These are phyloP conservation scores for Mobula hypostoma DNA, from an alignment of 2,113 vertebrate species.

Conservation along the genomic window DNA sequence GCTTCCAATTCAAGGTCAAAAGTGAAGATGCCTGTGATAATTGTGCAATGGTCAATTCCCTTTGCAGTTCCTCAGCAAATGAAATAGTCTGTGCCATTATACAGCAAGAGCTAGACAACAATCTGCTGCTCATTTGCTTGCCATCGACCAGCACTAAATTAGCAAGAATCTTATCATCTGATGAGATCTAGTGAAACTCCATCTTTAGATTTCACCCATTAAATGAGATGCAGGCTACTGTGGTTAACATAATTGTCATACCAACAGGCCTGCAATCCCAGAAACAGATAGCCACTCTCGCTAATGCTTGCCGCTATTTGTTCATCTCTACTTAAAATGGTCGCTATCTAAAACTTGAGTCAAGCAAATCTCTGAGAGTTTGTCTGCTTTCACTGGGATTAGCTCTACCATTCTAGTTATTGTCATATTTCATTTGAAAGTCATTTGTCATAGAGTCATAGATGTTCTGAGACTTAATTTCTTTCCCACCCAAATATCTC, in stretches of 20 bases:
- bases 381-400: background rate
- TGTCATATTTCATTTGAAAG: background rate
- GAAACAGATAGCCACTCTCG: background rate
- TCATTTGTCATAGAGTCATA: too few relatives aligned
- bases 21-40: too few relatives aligned
- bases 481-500: background rate
- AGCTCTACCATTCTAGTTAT: background rate
- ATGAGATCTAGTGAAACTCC: background rate
- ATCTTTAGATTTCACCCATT: slow-evolving; percentile 14
- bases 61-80: too few relatives aligned
- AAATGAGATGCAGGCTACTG: slow-evolving; percentile 7
- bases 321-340: background rate
- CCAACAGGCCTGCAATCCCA: background rate
- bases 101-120: too few relatives aligned
- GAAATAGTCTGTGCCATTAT: too few relatives aligned
- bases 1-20: too few relatives aligned
- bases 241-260: background rate
- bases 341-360: background rate
- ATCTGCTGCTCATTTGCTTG: too few relatives aligned
- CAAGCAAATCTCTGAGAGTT: background rate
- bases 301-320: background rate
- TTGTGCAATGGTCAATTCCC: too few relatives aligned
- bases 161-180: background rate
- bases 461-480: background rate
- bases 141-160: background rate